Evolutionary conservation across 2,888 invertebrate genomes (phyloP), one percentile per base, ranked within the genome.

Genomic region (Rhopalosiphum nymphaeae): DNA sequence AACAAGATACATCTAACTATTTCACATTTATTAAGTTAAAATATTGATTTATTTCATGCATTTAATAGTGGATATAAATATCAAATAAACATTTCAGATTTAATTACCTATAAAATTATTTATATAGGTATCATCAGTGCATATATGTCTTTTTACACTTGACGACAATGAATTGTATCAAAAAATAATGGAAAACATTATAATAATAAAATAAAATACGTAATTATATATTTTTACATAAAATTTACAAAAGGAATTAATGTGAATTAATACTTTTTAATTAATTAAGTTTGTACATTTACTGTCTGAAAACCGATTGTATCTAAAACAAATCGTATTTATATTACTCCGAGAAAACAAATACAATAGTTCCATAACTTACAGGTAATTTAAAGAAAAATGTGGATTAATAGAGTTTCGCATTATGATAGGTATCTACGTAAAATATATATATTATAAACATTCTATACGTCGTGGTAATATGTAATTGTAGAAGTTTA

Each of bases 401-500:
- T 46, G 29, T 13, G 86, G 44, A 86, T 44, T 46, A 46, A 46
- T 49, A 29, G 46, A 46, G 44, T 46, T 46, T 44, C 29, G 29
- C 44, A n/a, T 44, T 29, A 46, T 46, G 29, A n/a, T 46, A 86
- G 26, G 44, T 44, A 46, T 29, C 29, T 86, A n/a, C 46, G 21
- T 78, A 78, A 36, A 78, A 36, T 78, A 25, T 78, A 25, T 78
- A 36, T 61, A 61, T 29, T 16, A 46, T 46, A 29, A 44, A 86
- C 46, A 46, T 86, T 86, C 44, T 89, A 42, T 57, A 89, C 53
- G n/a, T 84, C 46, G 36, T 57, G n/a, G 42, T 44, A 53, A 88
- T 67, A 53, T 88, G 26, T 88, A 78, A 92, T 92, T 46, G 92
- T 92, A 53, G 49, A 78, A 87, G 53, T 92, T 92, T 88, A 88